Evolutionary conservation across 1,140 invertebrate genomes (phyloP).

Genomic region (Orussus abietinus): DNA sequence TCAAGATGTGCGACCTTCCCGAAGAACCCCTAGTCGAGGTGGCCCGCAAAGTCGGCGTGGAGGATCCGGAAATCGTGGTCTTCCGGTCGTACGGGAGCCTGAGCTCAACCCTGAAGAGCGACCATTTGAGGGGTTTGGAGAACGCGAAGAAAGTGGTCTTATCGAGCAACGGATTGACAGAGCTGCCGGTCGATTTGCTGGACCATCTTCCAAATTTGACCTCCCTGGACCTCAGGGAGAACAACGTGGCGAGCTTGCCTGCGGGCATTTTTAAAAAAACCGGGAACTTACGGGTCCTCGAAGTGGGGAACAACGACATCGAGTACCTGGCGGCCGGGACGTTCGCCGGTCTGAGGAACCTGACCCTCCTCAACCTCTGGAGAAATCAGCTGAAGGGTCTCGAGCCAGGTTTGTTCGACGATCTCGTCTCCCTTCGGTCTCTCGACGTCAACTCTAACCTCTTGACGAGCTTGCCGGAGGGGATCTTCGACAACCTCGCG

Average conservation of each 20-base stretch:
- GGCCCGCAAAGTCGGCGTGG: conserved; percentile 37
- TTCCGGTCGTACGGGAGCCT: conserved; percentile 52
- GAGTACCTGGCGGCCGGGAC: conserved; percentile 55
- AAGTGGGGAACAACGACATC: conserved; percentile 61
- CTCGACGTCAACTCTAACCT: conserved; percentile 62
- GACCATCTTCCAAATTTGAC: conserved; percentile 56
- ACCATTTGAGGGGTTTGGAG: conserved; percentile 54
- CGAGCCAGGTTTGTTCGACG: conserved; percentile 57
- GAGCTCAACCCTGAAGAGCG: conserved; percentile 48
- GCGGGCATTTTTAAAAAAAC: conserved; percentile 33
- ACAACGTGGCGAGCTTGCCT: conserved; percentile 45
- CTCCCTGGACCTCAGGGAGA: conserved; percentile 59
- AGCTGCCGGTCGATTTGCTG: conserved; percentile 59
- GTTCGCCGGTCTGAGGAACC: conserved; percentile 57
- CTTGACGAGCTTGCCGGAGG: conserved; percentile 55
- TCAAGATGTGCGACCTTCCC: conserved; percentile 33
- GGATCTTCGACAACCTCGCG: conserved; percentile 57
- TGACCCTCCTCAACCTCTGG: conserved; percentile 61
- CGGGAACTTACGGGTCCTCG: conserved; percentile 57
- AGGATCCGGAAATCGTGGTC: conserved; percentile 44
- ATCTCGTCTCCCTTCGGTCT: conserved; percentile 55
- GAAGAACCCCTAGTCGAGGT: conserved; percentile 28
- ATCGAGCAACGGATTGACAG: conserved; percentile 50
- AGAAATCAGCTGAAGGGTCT: conserved; percentile 60
- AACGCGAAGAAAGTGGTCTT: conserved; percentile 51